Base-by-base conservation (phyloP, 30 jellyfish, hydroid and myxozoan species). In the Turritopsis rubra region DNA sequence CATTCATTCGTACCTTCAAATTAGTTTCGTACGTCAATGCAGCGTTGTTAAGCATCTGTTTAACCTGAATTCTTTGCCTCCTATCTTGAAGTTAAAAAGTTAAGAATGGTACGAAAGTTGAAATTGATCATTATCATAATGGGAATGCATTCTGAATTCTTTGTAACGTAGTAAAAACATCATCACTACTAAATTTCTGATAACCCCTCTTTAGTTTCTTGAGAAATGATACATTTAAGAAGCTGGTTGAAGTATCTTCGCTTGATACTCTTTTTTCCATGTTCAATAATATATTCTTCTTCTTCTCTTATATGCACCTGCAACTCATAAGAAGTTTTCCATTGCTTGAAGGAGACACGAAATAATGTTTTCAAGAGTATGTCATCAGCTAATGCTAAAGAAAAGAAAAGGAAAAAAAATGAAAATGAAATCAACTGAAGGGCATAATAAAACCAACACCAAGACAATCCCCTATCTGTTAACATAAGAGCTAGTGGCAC, bases 231-330 rank as follows among this genome's bases (percentile, higher is more conserved):
- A 68, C 77, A 68, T 68, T 23, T 68, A 16, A 68, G 0, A 68
- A 68, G 30, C 19, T 27, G 28, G 30, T 68, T 68, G 77, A 68
- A 68, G 30, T 68, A 68, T 68, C 77, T 68, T 68, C 77, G 77
- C 77, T 68, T 68, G 77, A 68, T 1, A 68, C 31, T 7, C 30
- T 9, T n/a, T 68, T 68, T 27, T 9, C 77, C 77, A 23, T n/a
- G 77, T 8, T 68, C 30, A n/a, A 68, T 22, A 9, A 68, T 7
- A 0, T 27, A 27, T 68, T 68, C 77, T 19, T 68, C 77, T 1
- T 8, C 21, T 68, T 68, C 31, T 68, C 30, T 9, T 68, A 68
- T 22, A 68, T 68, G 77, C 8, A 68, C 28, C 28, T 27, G 30
- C 31, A 68, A 8, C 30, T 19, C 31, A 68, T 68, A 27, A 22